Evolutionary conservation across 2,888 invertebrate genomes (phyloP), one percentile per base, ranked within the genome.

Genomic region (Nysson spinosus): DNA sequence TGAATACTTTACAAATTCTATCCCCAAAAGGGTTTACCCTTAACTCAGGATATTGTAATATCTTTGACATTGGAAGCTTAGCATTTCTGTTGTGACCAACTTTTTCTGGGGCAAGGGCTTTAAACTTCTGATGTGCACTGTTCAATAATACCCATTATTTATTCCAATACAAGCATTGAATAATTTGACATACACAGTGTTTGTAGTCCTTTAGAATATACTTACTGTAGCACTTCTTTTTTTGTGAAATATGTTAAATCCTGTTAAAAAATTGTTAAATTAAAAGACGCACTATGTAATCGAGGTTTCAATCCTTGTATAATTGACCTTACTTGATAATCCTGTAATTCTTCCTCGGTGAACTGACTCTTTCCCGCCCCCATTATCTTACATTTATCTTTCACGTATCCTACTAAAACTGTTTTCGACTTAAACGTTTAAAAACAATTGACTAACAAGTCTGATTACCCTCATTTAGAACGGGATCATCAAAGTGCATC

Each of bases 221-320:
- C 94, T 93, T 89, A 96, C 96, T 93, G 93, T 65, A 97, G 88
- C 42, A 97, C 96, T 90, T 97, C 97, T 81, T 96, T 96, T 83
- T 95, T 95, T 0, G 95, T 95, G 85, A 97, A 97, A 88, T 96
- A 97, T 12, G 96, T 97, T 69, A 97, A 91, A 88, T 97, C 97
- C 95, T 96, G 88, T 43, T 90, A 90, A 65, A 70, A 75, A 62
- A 51, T 61, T 60, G 64, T 30, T 42, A 20, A 22, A 22, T 20
- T 1, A 43, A 14, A 7, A 42, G 14, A 37, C 6, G 14, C 30
- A 17, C 5, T 35, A 40, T 17, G 0, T 22, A 0, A 4, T 35
- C 1, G 19, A 39, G 19, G 3, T 19, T 11, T 30, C 30, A 5
- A 6, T 6, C 20, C 1, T 1, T 1, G 17, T 17, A 26, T 26